These are phyloP conservation scores for Holothuria scabra DNA, from an alignment of 53 echinoderm and acorn worm genomes.

Conservation along the genomic window DNA sequence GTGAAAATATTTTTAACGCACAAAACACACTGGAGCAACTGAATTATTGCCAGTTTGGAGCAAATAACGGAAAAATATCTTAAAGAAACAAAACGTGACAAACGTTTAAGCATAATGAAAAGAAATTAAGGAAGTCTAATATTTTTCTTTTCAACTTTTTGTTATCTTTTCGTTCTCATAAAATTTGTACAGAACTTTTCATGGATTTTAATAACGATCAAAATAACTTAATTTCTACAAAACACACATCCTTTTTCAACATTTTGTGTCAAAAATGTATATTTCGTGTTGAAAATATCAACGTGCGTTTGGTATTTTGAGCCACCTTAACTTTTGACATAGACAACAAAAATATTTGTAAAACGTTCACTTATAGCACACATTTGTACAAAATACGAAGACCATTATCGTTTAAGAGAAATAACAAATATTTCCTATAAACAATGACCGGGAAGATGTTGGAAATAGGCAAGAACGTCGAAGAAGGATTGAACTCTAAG, in stretches of 20 bases:
- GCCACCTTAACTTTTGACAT: too few species aligned
- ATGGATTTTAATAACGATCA: conserved; percentile 15
- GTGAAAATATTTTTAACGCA: too few species aligned
- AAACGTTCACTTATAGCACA: conserved; percentile 35
- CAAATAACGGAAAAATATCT: too few species aligned
- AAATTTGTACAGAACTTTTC: conserved; percentile 44
- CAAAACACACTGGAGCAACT: too few species aligned
- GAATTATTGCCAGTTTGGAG: too few species aligned
- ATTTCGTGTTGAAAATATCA: too few species aligned
- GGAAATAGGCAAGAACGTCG: neutral
- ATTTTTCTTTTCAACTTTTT: conserved; percentile 15
- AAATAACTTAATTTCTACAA: conserved; percentile 47
- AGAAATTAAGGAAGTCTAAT: neutral
- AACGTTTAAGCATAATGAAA: neutral
- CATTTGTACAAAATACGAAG: conserved; percentile 32
- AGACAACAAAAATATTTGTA: neutral
- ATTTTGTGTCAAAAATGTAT: neutral
- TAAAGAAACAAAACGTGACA: too few species aligned
- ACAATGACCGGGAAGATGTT: neutral
- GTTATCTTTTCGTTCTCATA: conserved; percentile 30
- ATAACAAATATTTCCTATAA: neutral
- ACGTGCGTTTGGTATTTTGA: too few species aligned
- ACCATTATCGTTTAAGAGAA: neutral
- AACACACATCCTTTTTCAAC: conserved; percentile 27
- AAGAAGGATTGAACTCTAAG: neutral